Percentiles rank a stretch among this genome's conserved stretches.
Conservation (phyloP, 2,888 invertebrate species). For the Cephonodes hylas region DNA sequence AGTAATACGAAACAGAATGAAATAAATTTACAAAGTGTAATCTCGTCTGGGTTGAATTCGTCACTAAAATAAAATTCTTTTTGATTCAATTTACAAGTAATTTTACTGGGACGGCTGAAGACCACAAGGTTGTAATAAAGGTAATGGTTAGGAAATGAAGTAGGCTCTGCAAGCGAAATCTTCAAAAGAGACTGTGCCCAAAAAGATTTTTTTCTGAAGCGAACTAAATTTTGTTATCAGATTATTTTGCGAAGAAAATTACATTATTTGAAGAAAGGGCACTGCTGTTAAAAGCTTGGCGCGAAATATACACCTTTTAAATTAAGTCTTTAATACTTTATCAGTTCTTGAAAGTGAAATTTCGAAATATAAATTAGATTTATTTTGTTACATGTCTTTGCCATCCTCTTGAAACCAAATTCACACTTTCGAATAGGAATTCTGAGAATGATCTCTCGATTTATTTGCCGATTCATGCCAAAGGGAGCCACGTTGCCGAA, state of each 20-base stretch:
- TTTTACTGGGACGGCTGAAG: not conserved
- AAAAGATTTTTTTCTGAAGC: constrained; percentile 29
- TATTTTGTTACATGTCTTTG: too few species aligned
- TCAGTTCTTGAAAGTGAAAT: not conserved
- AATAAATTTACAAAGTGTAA: not conserved
- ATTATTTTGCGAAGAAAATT: constrained; percentile 41
- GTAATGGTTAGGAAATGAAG: constrained; percentile 23
- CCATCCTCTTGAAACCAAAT: not conserved
- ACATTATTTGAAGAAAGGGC: constrained; percentile 42
- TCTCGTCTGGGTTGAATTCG: not conserved
- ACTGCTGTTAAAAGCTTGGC: constrained; percentile 29
- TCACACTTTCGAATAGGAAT: not conserved
- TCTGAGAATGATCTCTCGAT: constrained; percentile 22
- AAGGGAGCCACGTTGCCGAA: constrained; percentile 28
- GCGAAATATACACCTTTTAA: constrained; percentile 3
- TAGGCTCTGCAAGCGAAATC: constrained; percentile 18
- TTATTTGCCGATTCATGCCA: constrained; percentile 39
- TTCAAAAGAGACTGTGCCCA: constrained; percentile 34
- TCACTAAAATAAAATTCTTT: not conserved
- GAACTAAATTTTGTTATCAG: constrained; percentile 42
- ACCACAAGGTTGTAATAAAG: constrained; percentile 17
- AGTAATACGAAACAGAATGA: not conserved
- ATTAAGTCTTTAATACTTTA: constrained; percentile 12
- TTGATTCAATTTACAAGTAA: constrained; percentile 13
- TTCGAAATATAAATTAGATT: not conserved